phyloP scores from a whole-genome alignment of 2,888 invertebrate species.

The Pseudoips prasinana region DNA sequence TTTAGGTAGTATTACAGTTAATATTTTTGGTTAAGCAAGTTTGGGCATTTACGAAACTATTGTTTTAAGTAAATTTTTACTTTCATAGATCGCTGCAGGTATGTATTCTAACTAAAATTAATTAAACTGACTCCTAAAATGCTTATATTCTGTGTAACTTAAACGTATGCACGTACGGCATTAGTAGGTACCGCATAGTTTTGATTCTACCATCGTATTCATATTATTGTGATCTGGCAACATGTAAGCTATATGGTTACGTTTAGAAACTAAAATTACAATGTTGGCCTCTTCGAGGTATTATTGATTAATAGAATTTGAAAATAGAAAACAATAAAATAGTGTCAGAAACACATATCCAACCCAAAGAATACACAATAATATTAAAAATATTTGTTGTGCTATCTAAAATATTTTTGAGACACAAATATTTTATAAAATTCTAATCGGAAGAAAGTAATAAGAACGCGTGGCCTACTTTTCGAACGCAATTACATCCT shows the following conservation, averaged over 20 bases:
- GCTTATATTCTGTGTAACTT: no score
- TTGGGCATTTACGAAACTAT: no score
- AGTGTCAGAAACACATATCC: slow-evolving; percentile 20
- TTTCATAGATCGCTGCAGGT: no score
- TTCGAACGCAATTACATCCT: slow-evolving; percentile 44
- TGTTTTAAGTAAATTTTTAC: no score
- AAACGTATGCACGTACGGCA: no score
- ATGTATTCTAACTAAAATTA: no score
- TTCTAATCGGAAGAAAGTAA: slow-evolving; percentile 28
- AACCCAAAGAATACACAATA: slow-evolving; percentile 20
- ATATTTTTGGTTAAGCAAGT: no score
- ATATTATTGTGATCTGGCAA: slow-evolving; percentile 23
- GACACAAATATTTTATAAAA: slow-evolving; percentile 28
- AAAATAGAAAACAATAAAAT: slow-evolving; percentile 28
- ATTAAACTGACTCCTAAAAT: no score
- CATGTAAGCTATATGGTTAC: slow-evolving; percentile 20
- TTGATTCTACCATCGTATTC: no score
- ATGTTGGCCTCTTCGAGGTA: slow-evolving; percentile 17
- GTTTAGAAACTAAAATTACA: slow-evolving; percentile 34
- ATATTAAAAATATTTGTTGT: slow-evolving; percentile 28
- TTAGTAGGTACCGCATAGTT: no score
- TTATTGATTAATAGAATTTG: slow-evolving; percentile 28
- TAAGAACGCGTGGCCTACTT: slow-evolving; percentile 33
- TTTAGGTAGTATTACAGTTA: no score
- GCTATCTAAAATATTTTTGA: slow-evolving; percentile 23